Evolutionary conservation across 2,113 vertebrate species (phyloP), one percentile per base, ranked within the genome.

Genomic region (Microcebus lehilahytsara): DNA sequence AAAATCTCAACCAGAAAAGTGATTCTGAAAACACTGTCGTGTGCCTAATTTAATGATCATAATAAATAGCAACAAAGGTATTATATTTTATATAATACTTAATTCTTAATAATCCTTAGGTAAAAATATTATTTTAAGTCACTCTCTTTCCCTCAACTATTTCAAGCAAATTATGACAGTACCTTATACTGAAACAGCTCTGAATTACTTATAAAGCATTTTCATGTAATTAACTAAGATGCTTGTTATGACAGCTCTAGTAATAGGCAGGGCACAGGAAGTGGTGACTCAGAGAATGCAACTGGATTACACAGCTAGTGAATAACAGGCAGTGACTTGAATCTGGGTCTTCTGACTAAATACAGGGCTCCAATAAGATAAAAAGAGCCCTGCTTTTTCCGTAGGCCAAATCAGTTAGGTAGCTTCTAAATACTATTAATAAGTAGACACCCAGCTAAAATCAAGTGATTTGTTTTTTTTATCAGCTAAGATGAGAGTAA

Each of bases 101-200:
- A 51, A 51, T 51, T 12, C 51, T 51, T 51, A 46, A 74, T 23
- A 64, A 75, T 30, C 30, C 14, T 67, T 72, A 95, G 19, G 27
- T 51, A 86, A 88, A 96, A 97, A 69, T 62, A 64, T 1, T 6
- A 88, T 67, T 87, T 81, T 71, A 66, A 85, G 84, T 40, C 37
- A 95, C 37, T 46, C 9, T 91, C 49, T 74, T 79, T 84, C 27
- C 49, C 9, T 78, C 9, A 72, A 78, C 46, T 88, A 81, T 34
- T 95, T 97, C 40, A 79, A 96, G 46, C 37, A 83, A 95, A 90
- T 40, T 53, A 72, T 49, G 20, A 22, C 12, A 74, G n/a, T 49
- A 74, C 32, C 32, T 85, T 93, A 87, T 17, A 53, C 1, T 90
- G n/a, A 0, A 69, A 75, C 19, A 75, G 49, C 23, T 91, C 79